Evolutionary conservation across 2,888 invertebrate genomes (phyloP), one percentile per base, ranked within the genome.

Genomic region (Acleris sparsana): DNA sequence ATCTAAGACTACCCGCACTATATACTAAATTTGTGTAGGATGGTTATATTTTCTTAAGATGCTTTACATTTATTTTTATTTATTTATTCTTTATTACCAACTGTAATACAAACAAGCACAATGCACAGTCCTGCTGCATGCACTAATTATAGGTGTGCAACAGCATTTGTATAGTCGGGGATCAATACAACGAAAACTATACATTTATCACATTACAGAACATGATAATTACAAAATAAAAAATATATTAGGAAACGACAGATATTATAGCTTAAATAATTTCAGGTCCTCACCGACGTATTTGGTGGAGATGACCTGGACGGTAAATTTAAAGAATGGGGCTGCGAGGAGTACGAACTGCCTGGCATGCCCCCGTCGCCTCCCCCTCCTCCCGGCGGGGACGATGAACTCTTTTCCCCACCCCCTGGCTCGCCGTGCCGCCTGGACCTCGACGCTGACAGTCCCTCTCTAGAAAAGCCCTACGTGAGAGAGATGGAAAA

Each of bases 401-500:
- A 97, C 80, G 97, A 97, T 79, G 97, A 97, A 85, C 93, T 97
- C 64, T 97, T 96, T 86, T 97, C 96, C 82, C 96, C 96, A 79
- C 95, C 97, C 74, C 95, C 95, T 69, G 93, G 93, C 73, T 93
- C 94, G 57, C 94, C 94, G 73, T 94, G 94, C 73, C 93, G 92
- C 71, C 87, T 94, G 73, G 93, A 93, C 75, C 83, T 94, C 76
- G 94, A 94, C 74, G 94, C 94, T 71, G 90, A 93, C 73, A 96
- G 96, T 88, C 96, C 97, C 71, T 96, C 96, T 77, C 96, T 96
- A 86, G 97, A 97, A 79, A 96, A 96, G 87, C 95, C 96, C 70
- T 95, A 94, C 76, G 94, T 96, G 74, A 94, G 96, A 85, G 97
- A 97, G 90, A 96, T 97, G 94, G 97, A 98, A 89, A 97, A 97